Percentiles rank a stretch among this genome's conserved stretches.
phyloP scores from a whole-genome alignment of 2,888 invertebrate genomes.

The Amiota minor region DNA sequence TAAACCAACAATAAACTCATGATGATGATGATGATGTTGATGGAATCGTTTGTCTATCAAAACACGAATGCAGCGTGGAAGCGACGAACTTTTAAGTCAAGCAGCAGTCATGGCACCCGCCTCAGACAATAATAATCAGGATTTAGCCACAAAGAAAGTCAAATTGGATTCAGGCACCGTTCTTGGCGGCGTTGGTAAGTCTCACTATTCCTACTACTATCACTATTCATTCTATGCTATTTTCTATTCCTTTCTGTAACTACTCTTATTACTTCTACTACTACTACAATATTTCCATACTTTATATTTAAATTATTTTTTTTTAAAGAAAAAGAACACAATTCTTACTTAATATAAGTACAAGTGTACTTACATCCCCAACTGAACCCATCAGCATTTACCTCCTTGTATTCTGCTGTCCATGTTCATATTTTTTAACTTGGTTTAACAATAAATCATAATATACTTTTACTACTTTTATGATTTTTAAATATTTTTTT shows the following conservation, averaged over 20 bases:
- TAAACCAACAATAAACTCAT: conserved; percentile 34
- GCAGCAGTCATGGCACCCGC: conserved; percentile 95
- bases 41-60: background rate
- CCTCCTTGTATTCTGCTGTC: too few species aligned
- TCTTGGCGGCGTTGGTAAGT: conserved; percentile 74
- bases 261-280: conserved; percentile 18
- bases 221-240: background rate
- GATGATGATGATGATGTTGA: background rate
- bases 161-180: conserved; percentile 74
- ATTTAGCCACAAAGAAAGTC: conserved; percentile 95
- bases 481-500: too few species aligned
- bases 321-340: background rate
- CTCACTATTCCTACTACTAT: conserved; percentile 29
- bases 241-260: conserved; percentile 16
- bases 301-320: conserved; percentile 1
- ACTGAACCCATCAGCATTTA: too few species aligned
- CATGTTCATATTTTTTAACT: too few species aligned
- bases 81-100: conserved; percentile 97
- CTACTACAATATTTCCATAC: background rate
- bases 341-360: background rate
- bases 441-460: too few species aligned
- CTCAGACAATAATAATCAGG: conserved; percentile 95
- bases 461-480: too few species aligned
- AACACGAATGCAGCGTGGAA: conserved; percentile 87
- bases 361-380: too few species aligned